Evolutionary conservation across 1,140 invertebrate genomes (phyloP).

Genomic region (Sminthurinus signatus): DNA sequence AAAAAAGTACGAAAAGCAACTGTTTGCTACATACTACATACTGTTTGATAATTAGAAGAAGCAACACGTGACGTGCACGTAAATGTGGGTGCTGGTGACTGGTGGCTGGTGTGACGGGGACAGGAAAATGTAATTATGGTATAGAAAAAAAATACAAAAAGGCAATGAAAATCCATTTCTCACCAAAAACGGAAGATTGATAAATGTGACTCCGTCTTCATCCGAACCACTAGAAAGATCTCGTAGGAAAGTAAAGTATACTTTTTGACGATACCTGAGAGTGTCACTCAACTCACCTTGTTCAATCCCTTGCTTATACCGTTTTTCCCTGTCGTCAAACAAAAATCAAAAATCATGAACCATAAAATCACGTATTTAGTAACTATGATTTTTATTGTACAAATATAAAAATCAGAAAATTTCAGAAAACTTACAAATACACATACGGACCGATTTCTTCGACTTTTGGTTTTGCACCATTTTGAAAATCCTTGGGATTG

Average conservation of each 20-base stretch:
- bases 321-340: slow-evolving; percentile 8
- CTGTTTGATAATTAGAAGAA: no score
- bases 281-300: slow-evolving; percentile 1
- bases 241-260: background rate
- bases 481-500: slow-evolving; percentile 47
- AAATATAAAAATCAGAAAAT: no score
- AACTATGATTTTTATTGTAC: background rate
- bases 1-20: no score
- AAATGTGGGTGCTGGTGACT: no score
- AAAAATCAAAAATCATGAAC: background rate
- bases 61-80: no score
- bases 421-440: slow-evolving; percentile 46
- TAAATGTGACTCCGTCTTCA: slow-evolving; percentile 11
- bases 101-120: no score
- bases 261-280: slow-evolving; percentile 13
- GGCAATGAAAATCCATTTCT: background rate
- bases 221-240: slow-evolving; percentile 7
- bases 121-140: no score
- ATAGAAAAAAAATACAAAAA: background rate
- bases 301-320: slow-evolving; percentile 14
- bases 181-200: slow-evolving; percentile 27
- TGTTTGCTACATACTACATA: no score
- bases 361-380: no score
- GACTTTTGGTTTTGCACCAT: slow-evolving; percentile 47
- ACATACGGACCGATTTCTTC: slow-evolving; percentile 50